Evolutionary conservation across 30 jellyfish, hydroid and myxozoan species (phyloP).

Genomic region (Mastigias papua): DNA sequence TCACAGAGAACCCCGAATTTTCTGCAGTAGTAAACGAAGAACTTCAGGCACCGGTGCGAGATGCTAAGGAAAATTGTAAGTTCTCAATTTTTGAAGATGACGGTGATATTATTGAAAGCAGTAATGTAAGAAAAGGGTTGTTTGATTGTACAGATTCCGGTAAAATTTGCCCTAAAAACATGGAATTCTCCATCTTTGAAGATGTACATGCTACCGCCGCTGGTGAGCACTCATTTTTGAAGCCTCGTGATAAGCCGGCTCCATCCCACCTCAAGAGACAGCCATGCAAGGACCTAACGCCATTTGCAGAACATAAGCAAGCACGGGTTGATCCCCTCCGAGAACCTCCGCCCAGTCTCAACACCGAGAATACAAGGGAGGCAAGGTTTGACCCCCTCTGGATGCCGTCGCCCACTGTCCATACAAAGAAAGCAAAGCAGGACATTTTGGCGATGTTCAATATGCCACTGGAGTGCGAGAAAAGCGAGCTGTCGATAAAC

Average conservation of each 20-base stretch:
- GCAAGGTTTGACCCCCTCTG: conserved; percentile 32
- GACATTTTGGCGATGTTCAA: conserved; percentile 69
- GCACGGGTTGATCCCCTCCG: conserved; percentile 17
- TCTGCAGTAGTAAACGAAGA: background rate
- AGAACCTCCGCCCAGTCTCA: conserved; percentile 80
- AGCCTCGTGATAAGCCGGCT: background rate
- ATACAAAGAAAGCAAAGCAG: conserved; percentile 72
- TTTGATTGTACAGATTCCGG: background rate
- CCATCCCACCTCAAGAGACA: background rate
- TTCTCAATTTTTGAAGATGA: conserved; percentile 13
- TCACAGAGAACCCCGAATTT: background rate
- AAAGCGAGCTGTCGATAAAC: conserved; percentile 38
- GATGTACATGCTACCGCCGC: background rate
- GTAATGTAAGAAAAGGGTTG: background rate
- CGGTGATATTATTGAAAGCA: background rate
- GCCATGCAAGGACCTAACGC: conserved; percentile 15
- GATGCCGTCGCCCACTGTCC: conserved; percentile 83
- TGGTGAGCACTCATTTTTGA: background rate
- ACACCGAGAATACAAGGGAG: conserved; percentile 68
- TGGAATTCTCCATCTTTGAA: background rate
- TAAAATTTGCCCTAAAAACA: background rate
- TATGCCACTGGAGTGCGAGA: conserved; percentile 59
- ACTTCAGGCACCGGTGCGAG: background rate
- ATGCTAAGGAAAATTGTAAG: background rate
- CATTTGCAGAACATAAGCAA: conserved; percentile 13